Evolutionary conservation across 2,888 invertebrate species (phyloP).

Genomic region (Noctua comes): DNA sequence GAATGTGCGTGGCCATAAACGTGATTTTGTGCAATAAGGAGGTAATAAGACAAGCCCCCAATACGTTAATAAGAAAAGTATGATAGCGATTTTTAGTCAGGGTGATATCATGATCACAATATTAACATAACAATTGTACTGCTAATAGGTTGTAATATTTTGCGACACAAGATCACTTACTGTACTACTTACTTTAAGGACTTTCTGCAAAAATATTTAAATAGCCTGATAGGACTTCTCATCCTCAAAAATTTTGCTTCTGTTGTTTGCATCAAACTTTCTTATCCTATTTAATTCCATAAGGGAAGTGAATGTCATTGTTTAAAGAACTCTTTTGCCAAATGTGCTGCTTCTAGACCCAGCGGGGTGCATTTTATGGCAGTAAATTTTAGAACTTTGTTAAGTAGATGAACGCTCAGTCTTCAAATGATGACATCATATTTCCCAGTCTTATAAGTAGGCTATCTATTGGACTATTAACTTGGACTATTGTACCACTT

Average conservation of each 20-base stretch:
- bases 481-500: slow-evolving; percentile 30
- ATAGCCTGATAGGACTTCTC: not conserved
- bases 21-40: not conserved
- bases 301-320: not conserved
- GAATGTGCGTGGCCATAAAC: not conserved
- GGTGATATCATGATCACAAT: not conserved
- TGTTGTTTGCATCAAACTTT: not conserved
- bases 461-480: slow-evolving; percentile 33
- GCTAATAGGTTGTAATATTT: no score
- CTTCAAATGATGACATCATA: slow-evolving; percentile 23
- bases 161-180: no score
- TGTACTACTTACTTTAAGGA: not conserved
- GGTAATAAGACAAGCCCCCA: not conserved
- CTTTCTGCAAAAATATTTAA: not conserved
- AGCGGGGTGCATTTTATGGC: not conserved
- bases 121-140: not conserved
- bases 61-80: not conserved
- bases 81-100: not conserved
- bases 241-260: not conserved
- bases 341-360: not conserved
- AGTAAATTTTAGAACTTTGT: not conserved
- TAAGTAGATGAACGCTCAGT: not conserved
- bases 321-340: not conserved
- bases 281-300: not conserved
- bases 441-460: slow-evolving; percentile 18